phyloP scores from a whole-genome alignment of 2,797 vertebrate species.

The Merluccius polli region DNA sequence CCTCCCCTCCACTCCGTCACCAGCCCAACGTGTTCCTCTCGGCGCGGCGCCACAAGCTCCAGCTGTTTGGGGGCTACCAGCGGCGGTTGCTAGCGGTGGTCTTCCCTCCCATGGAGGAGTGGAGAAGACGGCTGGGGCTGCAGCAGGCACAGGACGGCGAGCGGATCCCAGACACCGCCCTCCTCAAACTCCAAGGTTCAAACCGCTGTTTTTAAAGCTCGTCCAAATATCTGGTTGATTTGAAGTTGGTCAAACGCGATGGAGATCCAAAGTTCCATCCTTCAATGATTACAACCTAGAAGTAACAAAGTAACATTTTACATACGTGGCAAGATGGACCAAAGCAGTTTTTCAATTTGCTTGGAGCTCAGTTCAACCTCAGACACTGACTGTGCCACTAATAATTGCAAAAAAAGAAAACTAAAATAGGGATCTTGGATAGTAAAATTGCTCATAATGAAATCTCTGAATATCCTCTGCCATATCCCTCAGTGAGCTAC shows the following conservation, averaged over 20 bases:
- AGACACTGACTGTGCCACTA: background rate
- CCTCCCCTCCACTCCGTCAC: conserved; percentile 3
- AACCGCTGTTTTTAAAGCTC: background rate
- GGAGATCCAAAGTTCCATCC: background rate
- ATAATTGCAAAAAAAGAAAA: background rate
- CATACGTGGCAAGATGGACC: background rate
- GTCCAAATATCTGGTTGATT: background rate
- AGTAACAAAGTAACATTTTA: background rate
- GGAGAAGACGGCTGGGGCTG: conserved; percentile 75
- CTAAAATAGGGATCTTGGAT: background rate
- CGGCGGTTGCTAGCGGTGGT: conserved; percentile 75
- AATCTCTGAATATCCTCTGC: background rate
- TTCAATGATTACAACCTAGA: background rate
- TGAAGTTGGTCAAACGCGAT: background rate
- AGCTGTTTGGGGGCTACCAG: conserved; percentile 78
- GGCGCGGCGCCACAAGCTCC: conserved; percentile 82
- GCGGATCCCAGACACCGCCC: conserved; percentile 78
- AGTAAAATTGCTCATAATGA: background rate
- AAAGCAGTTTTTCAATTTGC: background rate
- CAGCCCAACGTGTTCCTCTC: conserved; percentile 88
- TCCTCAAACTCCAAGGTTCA: conserved; percentile 88
- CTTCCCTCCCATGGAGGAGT: conserved; percentile 79
- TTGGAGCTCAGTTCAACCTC: background rate
- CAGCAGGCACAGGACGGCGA: conserved; percentile 68
- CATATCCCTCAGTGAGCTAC: conserved; percentile 77